Conservation (phyloP, 92 coral and sea anemone genomes). For the Zoanthus sociatus region DNA sequence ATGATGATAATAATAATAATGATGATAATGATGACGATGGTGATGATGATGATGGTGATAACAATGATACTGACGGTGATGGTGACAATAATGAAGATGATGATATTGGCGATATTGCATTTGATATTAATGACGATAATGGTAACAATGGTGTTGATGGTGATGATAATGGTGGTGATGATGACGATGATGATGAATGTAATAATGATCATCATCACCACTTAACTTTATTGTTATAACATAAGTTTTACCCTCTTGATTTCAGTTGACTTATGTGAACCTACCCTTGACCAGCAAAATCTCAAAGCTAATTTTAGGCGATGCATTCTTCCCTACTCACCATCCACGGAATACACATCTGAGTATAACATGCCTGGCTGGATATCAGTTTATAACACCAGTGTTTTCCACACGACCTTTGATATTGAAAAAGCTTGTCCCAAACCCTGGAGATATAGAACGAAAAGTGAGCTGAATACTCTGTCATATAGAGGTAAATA, state of each 20-base stretch:
- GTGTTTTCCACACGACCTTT: conserved; percentile 61
- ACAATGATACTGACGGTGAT: no score
- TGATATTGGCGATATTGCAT: no score
- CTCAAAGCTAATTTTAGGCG: conserved; percentile 40
- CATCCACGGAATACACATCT: conserved; percentile 68
- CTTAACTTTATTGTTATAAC: no score
- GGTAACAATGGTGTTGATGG: no score
- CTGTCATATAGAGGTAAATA: conserved; percentile 61
- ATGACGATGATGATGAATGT: no score
- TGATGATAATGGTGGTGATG: no score
- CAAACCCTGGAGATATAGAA: conserved; percentile 85
- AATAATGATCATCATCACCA: no score
- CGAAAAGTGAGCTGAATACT: conserved; percentile 71
- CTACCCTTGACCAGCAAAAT: conserved; percentile 26
- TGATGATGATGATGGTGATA: no score
- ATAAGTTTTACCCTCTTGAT: background rate
- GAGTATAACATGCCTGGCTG: conserved; percentile 79
- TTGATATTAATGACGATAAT: no score
- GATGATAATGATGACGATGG: no score
- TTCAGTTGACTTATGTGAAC: conserved; percentile 67
- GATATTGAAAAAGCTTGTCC: conserved; percentile 76
- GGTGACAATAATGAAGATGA: no score
- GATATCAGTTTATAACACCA: conserved; percentile 77
- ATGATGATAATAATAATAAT: no score
- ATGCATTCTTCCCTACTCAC: conserved; percentile 73